Conservation (phyloP, 2,888 invertebrate genomes). For the Philonicus albiceps region DNA sequence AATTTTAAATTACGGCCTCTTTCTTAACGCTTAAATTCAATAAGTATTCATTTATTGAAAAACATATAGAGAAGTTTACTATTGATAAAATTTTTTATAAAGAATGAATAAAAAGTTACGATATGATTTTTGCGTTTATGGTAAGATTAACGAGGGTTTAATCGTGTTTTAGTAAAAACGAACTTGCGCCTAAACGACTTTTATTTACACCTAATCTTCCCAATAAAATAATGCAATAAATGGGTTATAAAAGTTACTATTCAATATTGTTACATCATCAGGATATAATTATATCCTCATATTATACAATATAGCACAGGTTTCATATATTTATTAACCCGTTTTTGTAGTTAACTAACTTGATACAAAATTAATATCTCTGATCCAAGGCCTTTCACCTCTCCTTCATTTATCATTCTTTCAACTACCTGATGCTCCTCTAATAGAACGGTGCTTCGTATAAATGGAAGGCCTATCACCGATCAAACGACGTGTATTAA, state of each 20-base stretch:
- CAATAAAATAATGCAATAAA: neutral
- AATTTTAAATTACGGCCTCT: neutral
- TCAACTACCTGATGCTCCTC: constrained; percentile 1
- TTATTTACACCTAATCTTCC: neutral
- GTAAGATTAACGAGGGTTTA: neutral
- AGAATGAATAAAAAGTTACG: neutral
- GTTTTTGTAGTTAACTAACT: neutral
- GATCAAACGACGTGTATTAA: neutral
- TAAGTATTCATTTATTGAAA: neutral
- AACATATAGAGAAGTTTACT: neutral
- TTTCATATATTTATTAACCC: neutral
- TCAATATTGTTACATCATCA: neutral
- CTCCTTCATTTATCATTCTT: neutral
- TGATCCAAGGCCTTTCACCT: neutral
- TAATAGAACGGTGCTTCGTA: neutral
- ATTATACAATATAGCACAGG: neutral
- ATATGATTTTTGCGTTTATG: neutral
- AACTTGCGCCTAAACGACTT: too few relatives aligned
- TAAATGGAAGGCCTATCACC: neutral
- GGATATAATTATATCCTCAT: neutral
- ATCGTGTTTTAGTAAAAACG: too few relatives aligned
- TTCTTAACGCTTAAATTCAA: neutral
- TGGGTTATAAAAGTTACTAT: neutral
- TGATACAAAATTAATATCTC: neutral
- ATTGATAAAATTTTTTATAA: neutral